Evolutionary conservation across 2,797 vertebrate species (phyloP).

Genomic region (Thalassophryne amazonica): DNA sequence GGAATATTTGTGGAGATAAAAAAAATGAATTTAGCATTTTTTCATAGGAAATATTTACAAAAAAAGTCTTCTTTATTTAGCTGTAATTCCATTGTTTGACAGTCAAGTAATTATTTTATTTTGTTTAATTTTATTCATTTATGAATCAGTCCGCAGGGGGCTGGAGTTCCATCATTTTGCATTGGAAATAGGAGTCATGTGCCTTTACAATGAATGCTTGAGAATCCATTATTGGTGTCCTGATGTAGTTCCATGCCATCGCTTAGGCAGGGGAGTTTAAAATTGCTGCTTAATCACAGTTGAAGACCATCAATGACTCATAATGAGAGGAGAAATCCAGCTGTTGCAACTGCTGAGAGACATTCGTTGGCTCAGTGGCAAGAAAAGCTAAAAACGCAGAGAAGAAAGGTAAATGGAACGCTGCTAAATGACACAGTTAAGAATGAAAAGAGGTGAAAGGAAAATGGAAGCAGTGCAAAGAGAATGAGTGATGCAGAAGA

Average conservation of each 20-base stretch:
- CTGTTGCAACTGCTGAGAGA: slow-evolving; percentile 3
- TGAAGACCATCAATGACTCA: not conserved
- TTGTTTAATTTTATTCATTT: not conserved
- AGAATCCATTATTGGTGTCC: slow-evolving; percentile 18
- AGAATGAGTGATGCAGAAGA: slow-evolving; percentile 18
- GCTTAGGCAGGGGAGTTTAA: slow-evolving; percentile 1
- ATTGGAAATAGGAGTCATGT: not conserved
- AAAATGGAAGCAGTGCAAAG: slow-evolving; percentile 14
- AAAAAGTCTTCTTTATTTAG: too few species aligned
- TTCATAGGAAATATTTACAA: too few species aligned
- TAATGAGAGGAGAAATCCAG: slow-evolving; percentile 1
- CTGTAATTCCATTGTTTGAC: too few species aligned
- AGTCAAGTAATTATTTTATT: not conserved
- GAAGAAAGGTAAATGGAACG: not conserved
- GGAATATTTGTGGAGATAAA: too few species aligned
- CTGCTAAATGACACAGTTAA: slow-evolving; percentile 25
- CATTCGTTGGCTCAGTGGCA: not conserved
- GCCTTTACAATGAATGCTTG: slow-evolving; percentile 4
- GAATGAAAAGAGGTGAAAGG: slow-evolving; percentile 27
- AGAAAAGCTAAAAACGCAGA: not conserved
- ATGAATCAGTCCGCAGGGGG: not conserved
- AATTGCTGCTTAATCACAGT: slow-evolving; percentile 7
- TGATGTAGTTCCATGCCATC: slow-evolving; percentile 15
- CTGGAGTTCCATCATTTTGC: slow-evolving; percentile 14
- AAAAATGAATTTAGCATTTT: too few species aligned